phyloP scores from a whole-genome alignment of 2,888 invertebrate genomes.

The Lasioglossum lativentre region DNA sequence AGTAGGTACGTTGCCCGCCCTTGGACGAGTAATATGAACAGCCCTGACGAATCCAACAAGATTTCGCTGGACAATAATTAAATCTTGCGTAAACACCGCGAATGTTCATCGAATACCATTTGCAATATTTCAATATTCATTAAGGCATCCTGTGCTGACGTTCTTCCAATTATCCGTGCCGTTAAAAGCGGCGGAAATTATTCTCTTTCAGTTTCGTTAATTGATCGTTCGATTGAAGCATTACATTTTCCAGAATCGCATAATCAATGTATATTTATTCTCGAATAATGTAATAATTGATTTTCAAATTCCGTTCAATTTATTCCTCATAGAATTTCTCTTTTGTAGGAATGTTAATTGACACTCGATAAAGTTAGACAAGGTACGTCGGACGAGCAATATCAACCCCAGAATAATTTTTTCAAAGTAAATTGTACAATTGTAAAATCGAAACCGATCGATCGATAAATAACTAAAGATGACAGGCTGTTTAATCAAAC shows the following conservation, averaged over 20 bases:
- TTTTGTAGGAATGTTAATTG: not conserved
- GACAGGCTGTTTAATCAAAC: not conserved
- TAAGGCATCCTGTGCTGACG: not conserved
- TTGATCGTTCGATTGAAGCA: not conserved
- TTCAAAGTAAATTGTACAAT: not conserved
- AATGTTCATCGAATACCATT: conserved; percentile 14
- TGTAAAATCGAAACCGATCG: not conserved
- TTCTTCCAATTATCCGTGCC: not conserved
- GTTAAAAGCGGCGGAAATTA: not conserved
- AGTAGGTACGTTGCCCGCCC: conserved; percentile 25
- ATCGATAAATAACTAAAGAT: not conserved
- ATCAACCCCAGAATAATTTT: not conserved
- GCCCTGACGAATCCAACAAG: conserved; percentile 39
- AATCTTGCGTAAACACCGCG: not conserved
- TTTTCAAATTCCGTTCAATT: not conserved
- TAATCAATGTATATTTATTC: not conserved
- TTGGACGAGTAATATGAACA: conserved; percentile 48
- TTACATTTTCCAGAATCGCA: not conserved
- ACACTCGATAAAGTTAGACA: no score
- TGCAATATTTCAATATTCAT: conserved; percentile 35
- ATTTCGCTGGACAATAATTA: conserved; percentile 34
- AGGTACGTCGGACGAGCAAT: not conserved
- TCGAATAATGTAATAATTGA: not conserved
- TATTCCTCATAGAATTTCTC: not conserved
- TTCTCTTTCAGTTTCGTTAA: not conserved